Evolutionary conservation across 64 coral and sea anemone species (phyloP), one percentile per base, ranked within the genome.

Genomic region (Actinia equina): DNA sequence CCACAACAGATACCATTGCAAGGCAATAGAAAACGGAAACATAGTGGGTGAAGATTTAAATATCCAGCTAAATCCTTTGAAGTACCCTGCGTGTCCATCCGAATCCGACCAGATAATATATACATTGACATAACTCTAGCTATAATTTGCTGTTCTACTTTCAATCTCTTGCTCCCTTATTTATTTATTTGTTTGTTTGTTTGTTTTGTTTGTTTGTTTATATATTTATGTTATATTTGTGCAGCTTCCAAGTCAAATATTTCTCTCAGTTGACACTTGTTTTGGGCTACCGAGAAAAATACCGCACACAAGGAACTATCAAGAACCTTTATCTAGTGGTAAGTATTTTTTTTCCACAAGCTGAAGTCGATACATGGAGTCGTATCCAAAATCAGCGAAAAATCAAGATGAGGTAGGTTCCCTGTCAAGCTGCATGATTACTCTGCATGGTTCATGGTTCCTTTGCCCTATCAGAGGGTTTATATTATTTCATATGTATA

Each of bases 1-100:
- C 64, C 64, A 70, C 64, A 70, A 70, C 22, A 70, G 64, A 26
- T 70, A 70, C 64, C 64, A 70, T 70, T 70, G 64, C 64, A 70
- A 70, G 64, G 64, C 64, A 26, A 70, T 19, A 70, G 64, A 70
- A 70, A 70, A 70, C 64, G n/a, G 64, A 19, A 70, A 26, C 64
- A 25, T 70, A 70, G 64, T 70, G 64, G 64, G n/a, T 5, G 4
- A 70, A 25, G 64, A 70, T 70, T 70, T 70, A 70, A n/a, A 70
- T 70, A 70, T 70, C 64, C 64, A 70, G 64, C 64, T 70, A 70
- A 70, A 70, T 70, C 64, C 64, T 70, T 70, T 70, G 64, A 70
- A 70, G 64, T 70, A 22, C n/a, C 64, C 64, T 70, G 64, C 64
- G n/a, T 70, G 64, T 70, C 22, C 64, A 25, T 70, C 64, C 64